phyloP scores from a whole-genome alignment of 2,888 invertebrate species.

The Hartigia nigra region DNA sequence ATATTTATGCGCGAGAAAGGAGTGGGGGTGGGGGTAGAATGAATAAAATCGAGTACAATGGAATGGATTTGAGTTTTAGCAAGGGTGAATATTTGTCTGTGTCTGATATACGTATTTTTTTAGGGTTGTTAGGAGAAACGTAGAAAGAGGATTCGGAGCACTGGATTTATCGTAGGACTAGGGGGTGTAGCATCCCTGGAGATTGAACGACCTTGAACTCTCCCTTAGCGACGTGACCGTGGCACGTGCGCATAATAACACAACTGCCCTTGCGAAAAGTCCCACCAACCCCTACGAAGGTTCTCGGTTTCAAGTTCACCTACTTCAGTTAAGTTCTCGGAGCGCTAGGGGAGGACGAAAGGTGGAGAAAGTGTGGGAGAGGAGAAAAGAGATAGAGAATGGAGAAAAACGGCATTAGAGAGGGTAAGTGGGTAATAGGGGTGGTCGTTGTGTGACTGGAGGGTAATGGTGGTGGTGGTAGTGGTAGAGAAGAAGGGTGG shows the following conservation, averaged over 20 bases:
- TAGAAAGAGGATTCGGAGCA: background rate
- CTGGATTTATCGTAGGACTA: background rate
- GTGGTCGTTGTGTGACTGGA: background rate
- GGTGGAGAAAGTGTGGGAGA: conserved; percentile 11
- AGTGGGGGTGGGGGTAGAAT: background rate
- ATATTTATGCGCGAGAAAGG: too few relatives aligned
- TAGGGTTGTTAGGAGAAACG: background rate
- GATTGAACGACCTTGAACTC: conserved; percentile 5
- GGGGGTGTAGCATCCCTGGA: background rate
- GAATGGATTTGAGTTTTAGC: background rate
- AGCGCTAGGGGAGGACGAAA: conserved; percentile 9
- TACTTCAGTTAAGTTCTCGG: conserved; percentile 16
- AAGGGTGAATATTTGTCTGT: background rate
- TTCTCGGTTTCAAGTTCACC: conserved; percentile 36
- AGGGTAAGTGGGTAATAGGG: background rate
- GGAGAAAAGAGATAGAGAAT: background rate
- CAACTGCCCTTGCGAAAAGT: conserved; percentile 19
- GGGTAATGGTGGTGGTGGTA: background rate
- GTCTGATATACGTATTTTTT: background rate
- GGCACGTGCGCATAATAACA: conserved; percentile 30
- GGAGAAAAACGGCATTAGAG: background rate
- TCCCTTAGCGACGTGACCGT: conserved; percentile 28
- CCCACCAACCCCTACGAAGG: background rate
- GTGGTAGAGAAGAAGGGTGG: background rate
- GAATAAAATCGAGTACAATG: background rate